phyloP scores from a whole-genome alignment of 2,797 vertebrate species.

The Girardinus metallicus region DNA sequence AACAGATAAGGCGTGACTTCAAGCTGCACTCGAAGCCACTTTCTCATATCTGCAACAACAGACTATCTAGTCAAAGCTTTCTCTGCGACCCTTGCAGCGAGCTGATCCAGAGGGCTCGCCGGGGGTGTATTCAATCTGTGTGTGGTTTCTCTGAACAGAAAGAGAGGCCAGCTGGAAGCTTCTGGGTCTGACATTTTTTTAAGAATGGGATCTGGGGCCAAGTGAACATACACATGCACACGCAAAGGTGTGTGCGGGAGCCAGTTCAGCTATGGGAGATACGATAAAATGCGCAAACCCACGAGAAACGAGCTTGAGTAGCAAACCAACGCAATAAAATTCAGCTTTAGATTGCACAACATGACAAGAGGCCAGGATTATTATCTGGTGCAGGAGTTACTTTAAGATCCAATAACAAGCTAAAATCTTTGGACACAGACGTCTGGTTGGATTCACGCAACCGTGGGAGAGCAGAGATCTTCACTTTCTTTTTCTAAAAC shows the following conservation, averaged over 20 bases:
- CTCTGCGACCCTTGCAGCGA: constrained; percentile 19
- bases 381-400: constrained; percentile 6
- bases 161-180: constrained; percentile 57
- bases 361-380: neutral
- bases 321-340: neutral
- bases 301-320: neutral
- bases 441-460: neutral
- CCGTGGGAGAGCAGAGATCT: constrained; percentile 4
- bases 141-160: constrained; percentile 33
- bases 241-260: constrained; percentile 8
- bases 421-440: constrained; percentile 10
- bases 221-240: constrained; percentile 27
- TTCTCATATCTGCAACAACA: constrained; percentile 21
- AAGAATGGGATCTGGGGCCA: constrained; percentile 35
- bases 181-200: constrained; percentile 44
- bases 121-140: constrained; percentile 31
- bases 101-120: constrained; percentile 49
- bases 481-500: neutral
- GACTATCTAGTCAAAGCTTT: constrained; percentile 27
- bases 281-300: constrained; percentile 1
- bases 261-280: constrained; percentile 11
- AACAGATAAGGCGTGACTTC: constrained; percentile 41
- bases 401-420: neutral
- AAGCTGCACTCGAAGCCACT: constrained; percentile 31
- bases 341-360: neutral